Conservation (phyloP, 2,888 invertebrate species). For the Nipponacmea schrenckii region DNA sequence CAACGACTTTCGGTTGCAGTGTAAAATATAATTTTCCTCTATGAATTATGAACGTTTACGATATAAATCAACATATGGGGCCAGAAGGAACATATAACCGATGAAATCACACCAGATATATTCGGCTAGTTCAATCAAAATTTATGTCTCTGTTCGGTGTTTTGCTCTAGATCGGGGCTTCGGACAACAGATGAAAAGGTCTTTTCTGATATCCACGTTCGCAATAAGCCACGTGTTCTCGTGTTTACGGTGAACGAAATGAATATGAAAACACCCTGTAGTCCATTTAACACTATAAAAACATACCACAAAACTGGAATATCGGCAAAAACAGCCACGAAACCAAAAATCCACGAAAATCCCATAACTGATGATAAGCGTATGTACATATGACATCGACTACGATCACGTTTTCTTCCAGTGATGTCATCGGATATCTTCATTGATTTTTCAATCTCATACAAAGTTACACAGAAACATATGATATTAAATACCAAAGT, state of each 20-base stretch:
- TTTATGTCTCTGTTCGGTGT: too few relatives aligned
- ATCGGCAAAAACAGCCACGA: conserved; percentile 23
- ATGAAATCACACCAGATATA: too few relatives aligned
- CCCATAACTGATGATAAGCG: conserved; percentile 26
- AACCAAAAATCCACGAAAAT: conserved; percentile 26
- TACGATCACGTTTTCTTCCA: conserved; percentile 10
- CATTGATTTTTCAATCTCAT: neutral
- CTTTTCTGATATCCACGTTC: too few relatives aligned
- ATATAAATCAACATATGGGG: too few relatives aligned
- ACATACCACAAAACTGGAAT: conserved; percentile 22
- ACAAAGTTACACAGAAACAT: conserved; percentile 28
- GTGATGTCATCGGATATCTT: neutral
- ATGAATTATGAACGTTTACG: too few relatives aligned
- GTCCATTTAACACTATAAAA: conserved; percentile 28
- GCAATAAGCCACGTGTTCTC: neutral
- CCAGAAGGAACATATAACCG: too few relatives aligned
- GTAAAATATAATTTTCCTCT: too few relatives aligned
- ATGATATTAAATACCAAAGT: conserved; percentile 24
- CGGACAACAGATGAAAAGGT: too few relatives aligned
- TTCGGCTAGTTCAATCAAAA: too few relatives aligned
- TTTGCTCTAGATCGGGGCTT: too few relatives aligned
- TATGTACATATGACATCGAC: conserved; percentile 19
- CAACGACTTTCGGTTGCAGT: too few relatives aligned
- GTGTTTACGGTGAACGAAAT: conserved; percentile 19
- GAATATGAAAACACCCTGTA: conserved; percentile 27